Conservation (phyloP, 2,113 vertebrate species). For the Labeo rohita region DNA sequence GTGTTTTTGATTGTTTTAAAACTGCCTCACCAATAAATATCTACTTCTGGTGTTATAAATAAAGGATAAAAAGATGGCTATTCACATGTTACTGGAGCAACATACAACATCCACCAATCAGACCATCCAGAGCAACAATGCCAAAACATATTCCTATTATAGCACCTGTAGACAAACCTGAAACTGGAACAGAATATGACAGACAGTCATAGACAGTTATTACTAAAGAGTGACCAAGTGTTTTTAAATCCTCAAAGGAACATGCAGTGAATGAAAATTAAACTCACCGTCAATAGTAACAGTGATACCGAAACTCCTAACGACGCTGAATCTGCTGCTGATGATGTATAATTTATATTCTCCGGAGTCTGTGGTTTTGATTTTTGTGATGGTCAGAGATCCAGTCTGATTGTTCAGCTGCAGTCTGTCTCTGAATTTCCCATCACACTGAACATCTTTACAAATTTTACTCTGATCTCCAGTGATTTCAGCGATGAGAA, state of each 20-base stretch:
- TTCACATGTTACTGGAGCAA: background rate
- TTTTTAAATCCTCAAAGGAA: too few species aligned
- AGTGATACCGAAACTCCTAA: background rate
- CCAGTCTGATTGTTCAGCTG: too few species aligned
- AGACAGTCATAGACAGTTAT: background rate
- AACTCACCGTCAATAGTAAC: background rate
- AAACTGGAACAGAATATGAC: background rate
- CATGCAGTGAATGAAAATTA: background rate
- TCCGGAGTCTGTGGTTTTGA: too few species aligned
- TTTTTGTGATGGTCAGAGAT: too few species aligned
- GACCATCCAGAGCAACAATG: background rate
- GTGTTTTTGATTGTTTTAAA: background rate
- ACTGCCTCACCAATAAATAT: background rate
- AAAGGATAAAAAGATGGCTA: background rate
- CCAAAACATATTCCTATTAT: background rate
- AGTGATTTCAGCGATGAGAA: too few species aligned
- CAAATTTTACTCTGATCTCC: too few species aligned
- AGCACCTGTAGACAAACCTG: background rate
- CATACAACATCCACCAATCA: background rate
- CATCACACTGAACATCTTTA: too few species aligned
- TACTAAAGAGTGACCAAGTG: background rate
- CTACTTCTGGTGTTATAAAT: background rate
- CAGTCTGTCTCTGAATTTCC: too few species aligned
- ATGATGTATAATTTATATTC: too few species aligned
- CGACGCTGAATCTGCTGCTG: too few species aligned